These are phyloP conservation scores for Parnassius apollo DNA, from an alignment of 2,888 invertebrate genomes.

Conservation along the genomic window DNA sequence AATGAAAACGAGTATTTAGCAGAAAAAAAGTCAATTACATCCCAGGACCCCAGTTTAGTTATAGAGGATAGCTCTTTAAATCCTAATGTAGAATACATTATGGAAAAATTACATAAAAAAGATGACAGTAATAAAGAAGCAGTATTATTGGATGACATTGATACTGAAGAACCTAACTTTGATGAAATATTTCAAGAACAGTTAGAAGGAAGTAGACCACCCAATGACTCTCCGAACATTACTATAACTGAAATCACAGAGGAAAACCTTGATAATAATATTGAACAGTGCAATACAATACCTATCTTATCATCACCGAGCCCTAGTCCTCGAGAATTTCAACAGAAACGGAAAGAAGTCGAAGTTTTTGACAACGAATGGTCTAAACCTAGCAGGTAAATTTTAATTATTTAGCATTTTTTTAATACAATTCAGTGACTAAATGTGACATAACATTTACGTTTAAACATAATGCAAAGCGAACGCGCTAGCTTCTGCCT, in stretches of 20 bases:
- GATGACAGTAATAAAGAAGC: constrained; percentile 60
- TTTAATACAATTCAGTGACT: constrained; percentile 37
- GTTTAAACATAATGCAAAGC: constrained; percentile 69
- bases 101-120: constrained; percentile 69
- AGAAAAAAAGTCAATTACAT: constrained; percentile 70
- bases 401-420: constrained; percentile 27
- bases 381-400: constrained; percentile 78
- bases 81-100: constrained; percentile 59
- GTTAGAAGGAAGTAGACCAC: constrained; percentile 56
- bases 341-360: constrained; percentile 48
- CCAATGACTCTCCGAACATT: constrained; percentile 68
- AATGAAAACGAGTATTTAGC: constrained; percentile 71
- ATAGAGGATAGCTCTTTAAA: constrained; percentile 60
- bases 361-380: constrained; percentile 59
- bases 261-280: constrained; percentile 53
- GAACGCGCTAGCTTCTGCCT: constrained; percentile 73
- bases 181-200: constrained; percentile 72
- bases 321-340: constrained; percentile 58
- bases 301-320: constrained; percentile 71
- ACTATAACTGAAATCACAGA: constrained; percentile 76
- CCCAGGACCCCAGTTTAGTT: constrained; percentile 73
- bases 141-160: constrained; percentile 61
- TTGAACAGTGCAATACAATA: constrained; percentile 51
- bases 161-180: constrained; percentile 66
- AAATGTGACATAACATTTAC: constrained; percentile 67